Percentiles rank a stretch among this genome's conserved stretches.
These are phyloP conservation scores for Magallana ariakensis DNA, from an alignment of 1,140 invertebrate genomes.

Conservation along the genomic window DNA sequence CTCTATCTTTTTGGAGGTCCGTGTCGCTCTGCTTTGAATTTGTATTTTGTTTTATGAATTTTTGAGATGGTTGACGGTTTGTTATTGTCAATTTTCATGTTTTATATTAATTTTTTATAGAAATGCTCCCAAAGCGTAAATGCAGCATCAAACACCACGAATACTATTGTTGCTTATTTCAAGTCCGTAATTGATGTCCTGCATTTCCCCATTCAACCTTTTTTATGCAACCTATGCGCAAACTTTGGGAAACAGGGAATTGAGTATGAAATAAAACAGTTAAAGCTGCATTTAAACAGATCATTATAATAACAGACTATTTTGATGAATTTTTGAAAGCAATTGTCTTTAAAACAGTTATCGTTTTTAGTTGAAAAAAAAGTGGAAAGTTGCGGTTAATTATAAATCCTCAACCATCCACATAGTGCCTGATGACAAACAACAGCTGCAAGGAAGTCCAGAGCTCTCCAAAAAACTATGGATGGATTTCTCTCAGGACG, in stretches of 20 bases:
- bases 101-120: too few species aligned
- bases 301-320: background rate
- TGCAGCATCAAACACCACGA: too few species aligned
- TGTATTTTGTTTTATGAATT: too few species aligned
- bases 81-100: too few species aligned
- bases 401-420: slow-evolving; percentile 31
- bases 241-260: background rate
- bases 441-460: background rate
- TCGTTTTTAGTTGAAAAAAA: background rate
- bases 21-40: too few species aligned
- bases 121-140: too few species aligned
- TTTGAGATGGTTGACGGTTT: too few species aligned
- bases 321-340: background rate
- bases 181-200: background rate
- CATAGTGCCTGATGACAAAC: background rate
- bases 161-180: too few species aligned
- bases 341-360: background rate
- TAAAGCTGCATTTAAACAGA: background rate
- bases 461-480: slow-evolving; percentile 21
- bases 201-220: background rate
- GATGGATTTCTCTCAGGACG: background rate
- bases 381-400: background rate
- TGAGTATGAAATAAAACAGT: background rate
- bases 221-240: background rate
- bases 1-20: too few species aligned